Percentiles rank a stretch among this genome's conserved stretches.
Conservation (phyloP, 1,140 invertebrate species). For the Pectinophora gossypiella region DNA sequence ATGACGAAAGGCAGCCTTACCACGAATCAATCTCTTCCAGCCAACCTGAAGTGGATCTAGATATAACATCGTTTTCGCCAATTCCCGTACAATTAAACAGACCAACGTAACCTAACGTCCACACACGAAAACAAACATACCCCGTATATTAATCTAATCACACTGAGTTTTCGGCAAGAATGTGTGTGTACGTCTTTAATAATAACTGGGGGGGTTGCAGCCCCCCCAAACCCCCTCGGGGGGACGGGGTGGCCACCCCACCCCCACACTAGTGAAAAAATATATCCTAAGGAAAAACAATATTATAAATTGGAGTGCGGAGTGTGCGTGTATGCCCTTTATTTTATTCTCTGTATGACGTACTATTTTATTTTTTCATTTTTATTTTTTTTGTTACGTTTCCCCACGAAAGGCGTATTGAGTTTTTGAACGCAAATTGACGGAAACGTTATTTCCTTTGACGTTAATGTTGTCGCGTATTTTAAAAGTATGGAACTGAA, state of each 20-base stretch:
- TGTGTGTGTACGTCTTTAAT: conserved; percentile 73
- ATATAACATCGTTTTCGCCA: too few species aligned
- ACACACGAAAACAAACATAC: neutral
- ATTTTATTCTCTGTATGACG: conserved; percentile 41
- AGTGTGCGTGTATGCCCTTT: conserved; percentile 48
- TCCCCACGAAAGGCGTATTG: too few species aligned
- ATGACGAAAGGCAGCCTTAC: too few species aligned
- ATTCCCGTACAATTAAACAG: neutral
- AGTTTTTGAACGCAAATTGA: too few species aligned
- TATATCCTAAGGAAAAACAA: conserved; percentile 73
- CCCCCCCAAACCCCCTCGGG: conserved; percentile 6
- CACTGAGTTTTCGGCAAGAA: conserved; percentile 58
- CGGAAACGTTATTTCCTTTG: too few species aligned
- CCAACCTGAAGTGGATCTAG: too few species aligned
- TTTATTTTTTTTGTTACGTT: conserved; percentile 3
- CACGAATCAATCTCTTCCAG: too few species aligned
- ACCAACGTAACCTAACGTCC: neutral
- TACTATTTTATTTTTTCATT: conserved; percentile 3
- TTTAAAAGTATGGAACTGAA: too few species aligned
- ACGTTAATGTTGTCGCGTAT: too few species aligned
- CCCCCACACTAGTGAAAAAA: conserved; percentile 69
- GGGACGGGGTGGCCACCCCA: conserved; percentile 19
- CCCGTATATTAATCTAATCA: conserved; percentile 71
- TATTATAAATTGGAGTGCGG: conserved; percentile 68
- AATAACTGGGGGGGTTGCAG: conserved; percentile 53